Conservation (phyloP, 2,113 vertebrate species). For the Anoplopoma fimbria region DNA sequence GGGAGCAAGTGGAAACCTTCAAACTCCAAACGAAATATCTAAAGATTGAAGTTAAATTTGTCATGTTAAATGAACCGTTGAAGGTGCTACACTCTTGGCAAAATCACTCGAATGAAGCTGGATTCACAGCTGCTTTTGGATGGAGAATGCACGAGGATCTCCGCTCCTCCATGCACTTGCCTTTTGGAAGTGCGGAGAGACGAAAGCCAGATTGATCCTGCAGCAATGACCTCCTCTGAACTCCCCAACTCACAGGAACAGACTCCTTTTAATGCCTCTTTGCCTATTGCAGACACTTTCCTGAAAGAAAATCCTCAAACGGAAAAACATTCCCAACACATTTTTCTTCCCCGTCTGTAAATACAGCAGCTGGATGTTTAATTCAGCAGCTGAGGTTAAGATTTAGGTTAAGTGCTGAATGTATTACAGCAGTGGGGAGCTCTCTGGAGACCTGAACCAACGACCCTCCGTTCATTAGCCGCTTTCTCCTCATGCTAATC, state of each 20-base stretch:
- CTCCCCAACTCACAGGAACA: conserved; percentile 52
- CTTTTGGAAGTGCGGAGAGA: conserved; percentile 40
- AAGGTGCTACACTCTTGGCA: neutral
- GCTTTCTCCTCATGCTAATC: conserved; percentile 42
- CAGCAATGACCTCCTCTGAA: conserved; percentile 34
- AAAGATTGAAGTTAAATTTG: neutral
- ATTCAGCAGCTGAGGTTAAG: conserved; percentile 54
- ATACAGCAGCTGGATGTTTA: conserved; percentile 55
- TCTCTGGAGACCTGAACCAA: conserved; percentile 39
- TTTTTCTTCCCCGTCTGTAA: conserved; percentile 39
- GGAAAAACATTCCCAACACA: conserved; percentile 22
- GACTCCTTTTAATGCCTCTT: conserved; percentile 38
- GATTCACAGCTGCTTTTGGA: neutral
- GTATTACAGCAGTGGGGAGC: conserved; percentile 49
- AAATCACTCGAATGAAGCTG: neutral
- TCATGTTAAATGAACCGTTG: neutral
- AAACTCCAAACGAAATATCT: neutral
- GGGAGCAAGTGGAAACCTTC: conserved; percentile 14
- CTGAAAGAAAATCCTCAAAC: conserved; percentile 40
- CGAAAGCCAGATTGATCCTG: conserved; percentile 42
- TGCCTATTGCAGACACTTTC: conserved; percentile 5
- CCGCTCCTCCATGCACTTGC: conserved; percentile 1
- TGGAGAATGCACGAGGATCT: neutral
- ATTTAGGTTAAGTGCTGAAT: conserved; percentile 62
- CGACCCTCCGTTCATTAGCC: conserved; percentile 29